Evolutionary conservation across 2,797 vertebrate species (phyloP), one percentile per base, ranked within the genome.

Genomic region (Cygnus olor): DNA sequence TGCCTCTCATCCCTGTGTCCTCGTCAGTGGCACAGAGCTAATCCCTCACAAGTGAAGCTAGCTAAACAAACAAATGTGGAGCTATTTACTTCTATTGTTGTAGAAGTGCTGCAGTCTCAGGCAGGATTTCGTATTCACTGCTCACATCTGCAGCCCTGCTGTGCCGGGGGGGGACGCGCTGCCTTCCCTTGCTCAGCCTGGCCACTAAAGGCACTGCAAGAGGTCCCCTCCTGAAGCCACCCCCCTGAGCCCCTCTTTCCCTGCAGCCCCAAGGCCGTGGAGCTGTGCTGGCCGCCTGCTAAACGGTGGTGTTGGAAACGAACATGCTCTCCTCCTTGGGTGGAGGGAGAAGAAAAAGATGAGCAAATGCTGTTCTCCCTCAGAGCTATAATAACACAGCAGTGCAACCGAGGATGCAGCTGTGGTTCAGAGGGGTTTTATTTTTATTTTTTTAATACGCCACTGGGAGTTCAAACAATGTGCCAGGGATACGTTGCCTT

Each of bases 41-140:
- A 93, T 91, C 88, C 88, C 80, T 97, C 80, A 81, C 95, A 95
- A 97, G 89, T 95, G 34, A 47, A 72, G 34, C 73, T 96, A 92
- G 73, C 92, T 96, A 97, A 96, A 92, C 83, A 96, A 96, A 94
- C 95, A 96, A 96, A 96, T 94, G 71, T 61, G 85, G 91, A 91
- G 93, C 85, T 81, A 88, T 94, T 97, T 96, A 94, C 91, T 95
- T 89, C 85, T 56, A 97, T 95, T 96, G 96, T 96, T 90, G 77
- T 13, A 96, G 94, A 94, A 91, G 81, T 64, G 74, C 95, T 94
- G 83, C 60, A 88, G 94, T 90, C 93, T 94, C 68, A 86, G 88
- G 74, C 47, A 8, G 83, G 85, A 82, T 93, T 95, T 84, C 66
- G 74, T 71, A 42, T 73, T 91, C 83, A 6, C 89, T 93, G 85